phyloP scores from a whole-genome alignment of 2,113 vertebrate species.

The Odocoileus virginianus region DNA sequence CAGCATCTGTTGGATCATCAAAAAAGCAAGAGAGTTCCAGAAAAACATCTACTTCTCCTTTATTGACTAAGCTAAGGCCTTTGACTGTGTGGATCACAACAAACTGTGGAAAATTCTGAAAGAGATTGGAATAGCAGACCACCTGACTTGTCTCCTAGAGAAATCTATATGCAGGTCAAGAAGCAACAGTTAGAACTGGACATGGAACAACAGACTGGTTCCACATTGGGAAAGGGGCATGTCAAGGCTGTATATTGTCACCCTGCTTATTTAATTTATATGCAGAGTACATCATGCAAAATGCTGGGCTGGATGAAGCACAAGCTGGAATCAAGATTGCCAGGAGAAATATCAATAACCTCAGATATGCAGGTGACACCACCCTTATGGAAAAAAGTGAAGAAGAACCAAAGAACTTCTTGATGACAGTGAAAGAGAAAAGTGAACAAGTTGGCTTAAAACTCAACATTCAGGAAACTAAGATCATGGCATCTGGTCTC shows the following conservation, averaged over 20 bases:
- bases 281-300: not conserved
- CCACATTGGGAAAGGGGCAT: not conserved
- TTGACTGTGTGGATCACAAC: not conserved
- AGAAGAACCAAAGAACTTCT: not conserved
- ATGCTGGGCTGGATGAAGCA: not conserved
- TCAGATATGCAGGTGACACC: not conserved
- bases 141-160: not conserved
- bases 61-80: accelerated
- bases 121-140: not conserved
- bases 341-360: not conserved
- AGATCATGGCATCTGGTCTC: not conserved
- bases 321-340: not conserved
- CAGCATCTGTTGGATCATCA: accelerated
- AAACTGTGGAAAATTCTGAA: not conserved
- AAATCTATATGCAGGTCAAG: not conserved
- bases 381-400: not conserved
- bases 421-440: not conserved
- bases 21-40: not conserved
- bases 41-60: not conserved
- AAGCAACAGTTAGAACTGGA: not conserved
- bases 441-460: not conserved
- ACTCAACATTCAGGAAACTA: not conserved
- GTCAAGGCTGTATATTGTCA: not conserved
- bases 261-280: not conserved
- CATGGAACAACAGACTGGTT: not conserved